Conservation (phyloP, 2,888 invertebrate species). For the Pheosia gnoma region DNA sequence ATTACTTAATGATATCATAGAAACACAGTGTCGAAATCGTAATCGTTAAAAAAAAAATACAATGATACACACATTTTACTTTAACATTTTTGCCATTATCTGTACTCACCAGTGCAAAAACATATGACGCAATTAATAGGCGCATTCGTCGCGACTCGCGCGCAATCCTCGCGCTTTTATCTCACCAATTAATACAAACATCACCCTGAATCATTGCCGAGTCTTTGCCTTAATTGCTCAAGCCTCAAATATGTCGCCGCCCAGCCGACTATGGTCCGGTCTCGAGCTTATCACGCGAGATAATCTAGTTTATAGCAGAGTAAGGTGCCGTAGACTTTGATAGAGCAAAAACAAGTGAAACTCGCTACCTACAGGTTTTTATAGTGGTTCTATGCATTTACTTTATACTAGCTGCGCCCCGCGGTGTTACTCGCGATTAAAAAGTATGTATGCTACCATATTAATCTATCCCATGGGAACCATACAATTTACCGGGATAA, state of each 20-base stretch:
- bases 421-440: no score
- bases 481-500: no score
- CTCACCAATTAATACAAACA: conserved; percentile 48
- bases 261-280: neutral
- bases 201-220: conserved; percentile 39
- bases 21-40: no score
- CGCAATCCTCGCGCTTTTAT: conserved; percentile 38
- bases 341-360: neutral
- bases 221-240: conserved; percentile 38
- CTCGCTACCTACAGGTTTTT: no score
- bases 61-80: no score
- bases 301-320: neutral
- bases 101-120: conserved; percentile 18
- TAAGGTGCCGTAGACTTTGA: neutral
- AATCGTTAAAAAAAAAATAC: no score
- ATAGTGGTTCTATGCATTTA: neutral
- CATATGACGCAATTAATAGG: conserved; percentile 31
- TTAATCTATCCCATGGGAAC: no score
- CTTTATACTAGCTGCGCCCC: no score
- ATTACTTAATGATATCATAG: no score
- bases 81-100: conserved; percentile 5
- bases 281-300: neutral
- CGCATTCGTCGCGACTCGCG: conserved; percentile 31
- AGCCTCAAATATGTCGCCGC: conserved; percentile 21
- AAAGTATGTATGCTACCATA: no score